These are phyloP conservation scores for Plecotus auritus DNA, from an alignment of 2,113 vertebrate species.

Conservation along the genomic window DNA sequence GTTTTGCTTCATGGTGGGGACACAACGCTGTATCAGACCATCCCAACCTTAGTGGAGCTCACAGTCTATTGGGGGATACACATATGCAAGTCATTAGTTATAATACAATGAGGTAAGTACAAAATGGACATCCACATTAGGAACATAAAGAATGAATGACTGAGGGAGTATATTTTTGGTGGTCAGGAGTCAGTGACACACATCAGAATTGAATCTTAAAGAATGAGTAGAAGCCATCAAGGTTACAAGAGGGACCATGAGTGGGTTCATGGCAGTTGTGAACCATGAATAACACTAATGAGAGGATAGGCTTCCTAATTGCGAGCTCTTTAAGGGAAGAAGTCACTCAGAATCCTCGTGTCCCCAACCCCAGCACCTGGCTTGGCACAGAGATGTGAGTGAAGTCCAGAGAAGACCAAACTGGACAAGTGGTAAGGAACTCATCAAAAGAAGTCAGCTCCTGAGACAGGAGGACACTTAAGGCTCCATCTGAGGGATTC, in stretches of 20 bases:
- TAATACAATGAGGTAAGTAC: neutral
- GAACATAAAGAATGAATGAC: neutral
- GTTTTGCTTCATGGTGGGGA: neutral
- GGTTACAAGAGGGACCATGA: neutral
- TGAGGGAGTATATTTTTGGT: neutral
- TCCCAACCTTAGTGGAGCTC: neutral
- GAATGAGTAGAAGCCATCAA: neutral
- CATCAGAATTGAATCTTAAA: neutral
- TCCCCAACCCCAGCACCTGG: neutral
- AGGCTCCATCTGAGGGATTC: neutral
- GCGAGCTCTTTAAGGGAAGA: neutral
- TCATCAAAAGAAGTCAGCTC: neutral
- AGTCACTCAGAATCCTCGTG: neutral
- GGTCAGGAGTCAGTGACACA: neutral
- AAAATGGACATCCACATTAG: neutral
- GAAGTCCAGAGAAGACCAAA: neutral
- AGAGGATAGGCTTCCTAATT: rapidly evolving
- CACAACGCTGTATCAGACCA: neutral
- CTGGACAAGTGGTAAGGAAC: neutral
- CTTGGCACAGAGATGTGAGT: neutral
- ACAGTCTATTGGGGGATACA: neutral
- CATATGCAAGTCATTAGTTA: neutral
- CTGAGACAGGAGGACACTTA: neutral
- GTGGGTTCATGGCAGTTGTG: neutral
- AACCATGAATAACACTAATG: neutral